Conservation (phyloP, 2,113 vertebrate genomes). For the Entelurus aequoreus region DNA sequence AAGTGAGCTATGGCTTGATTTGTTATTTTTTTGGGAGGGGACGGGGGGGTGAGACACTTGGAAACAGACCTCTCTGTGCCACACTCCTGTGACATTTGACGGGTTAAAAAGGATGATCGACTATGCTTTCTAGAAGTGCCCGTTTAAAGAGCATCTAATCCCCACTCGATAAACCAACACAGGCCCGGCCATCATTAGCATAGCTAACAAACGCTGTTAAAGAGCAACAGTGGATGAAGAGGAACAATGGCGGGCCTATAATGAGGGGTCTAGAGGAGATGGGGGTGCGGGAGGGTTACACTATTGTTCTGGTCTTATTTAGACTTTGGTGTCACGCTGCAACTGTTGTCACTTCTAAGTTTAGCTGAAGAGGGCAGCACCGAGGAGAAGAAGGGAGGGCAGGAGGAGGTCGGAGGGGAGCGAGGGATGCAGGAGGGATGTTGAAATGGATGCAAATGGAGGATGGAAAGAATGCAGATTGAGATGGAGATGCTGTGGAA, state of each 20-base stretch:
- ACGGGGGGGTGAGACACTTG: too few relatives aligned
- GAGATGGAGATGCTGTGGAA: background rate
- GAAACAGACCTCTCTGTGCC: too few relatives aligned
- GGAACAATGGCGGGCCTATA: constrained; percentile 68
- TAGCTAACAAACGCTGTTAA: constrained; percentile 64
- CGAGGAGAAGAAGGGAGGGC: constrained; percentile 28
- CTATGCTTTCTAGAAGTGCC: constrained; percentile 57
- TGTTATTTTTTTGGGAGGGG: too few relatives aligned
- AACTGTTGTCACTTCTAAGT: constrained; percentile 78
- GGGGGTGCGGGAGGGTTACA: constrained; percentile 17
- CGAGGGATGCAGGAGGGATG: constrained; percentile 2
- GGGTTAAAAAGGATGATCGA: constrained; percentile 18
- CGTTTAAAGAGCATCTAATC: constrained; percentile 70
- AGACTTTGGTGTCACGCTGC: constrained; percentile 65
- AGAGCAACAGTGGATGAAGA: constrained; percentile 53
- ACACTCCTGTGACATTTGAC: constrained; percentile 51
- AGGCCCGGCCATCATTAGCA: constrained; percentile 63
- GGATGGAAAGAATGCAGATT: constrained; percentile 20
- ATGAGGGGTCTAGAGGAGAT: constrained; percentile 49
- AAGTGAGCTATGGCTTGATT: too few relatives aligned
- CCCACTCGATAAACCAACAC: constrained; percentile 55
- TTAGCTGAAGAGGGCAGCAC: constrained; percentile 62
- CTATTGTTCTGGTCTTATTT: constrained; percentile 70
- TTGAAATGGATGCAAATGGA: constrained; percentile 9
- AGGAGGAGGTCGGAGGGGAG: constrained; percentile 3